phyloP scores from a whole-genome alignment of 2,797 vertebrate genomes.

The Amazonetta brasiliensis region DNA sequence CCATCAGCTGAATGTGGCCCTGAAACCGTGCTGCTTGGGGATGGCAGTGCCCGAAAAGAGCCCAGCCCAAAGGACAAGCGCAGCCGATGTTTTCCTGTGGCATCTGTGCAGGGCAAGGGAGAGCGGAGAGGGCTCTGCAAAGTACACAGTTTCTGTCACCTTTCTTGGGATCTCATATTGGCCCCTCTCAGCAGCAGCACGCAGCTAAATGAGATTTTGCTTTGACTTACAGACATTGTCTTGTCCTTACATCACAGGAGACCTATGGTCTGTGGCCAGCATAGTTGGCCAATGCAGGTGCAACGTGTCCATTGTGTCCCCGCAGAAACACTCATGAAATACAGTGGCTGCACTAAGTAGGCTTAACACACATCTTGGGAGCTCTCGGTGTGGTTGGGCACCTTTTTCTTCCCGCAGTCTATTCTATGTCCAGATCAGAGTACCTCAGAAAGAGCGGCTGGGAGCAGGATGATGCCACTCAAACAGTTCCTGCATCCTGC shows the following conservation, averaged over 20 bases:
- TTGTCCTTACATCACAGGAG: neutral
- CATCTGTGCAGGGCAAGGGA: neutral
- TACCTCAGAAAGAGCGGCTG: neutral
- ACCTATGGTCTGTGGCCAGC: neutral
- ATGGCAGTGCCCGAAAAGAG: no score
- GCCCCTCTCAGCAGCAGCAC: neutral
- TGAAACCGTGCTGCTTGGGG: neutral
- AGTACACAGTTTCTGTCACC: neutral
- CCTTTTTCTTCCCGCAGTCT: neutral
- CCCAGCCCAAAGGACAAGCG: neutral
- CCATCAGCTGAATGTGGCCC: neutral
- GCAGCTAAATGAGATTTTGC: neutral
- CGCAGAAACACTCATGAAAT: neutral
- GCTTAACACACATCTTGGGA: neutral
- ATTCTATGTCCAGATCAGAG: neutral
- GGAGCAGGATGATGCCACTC: neutral
- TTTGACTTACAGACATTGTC: neutral
- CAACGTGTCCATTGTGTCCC: neutral
- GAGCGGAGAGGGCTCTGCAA: neutral
- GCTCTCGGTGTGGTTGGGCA: neutral
- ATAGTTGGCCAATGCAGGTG: neutral
- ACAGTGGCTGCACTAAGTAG: neutral
- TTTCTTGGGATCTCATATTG: neutral
- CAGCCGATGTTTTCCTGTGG: accelerated
- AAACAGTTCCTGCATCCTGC: neutral